Base-by-base conservation (phyloP, 35 echinoderm and acorn worm species). In the Lytechinus pictus region DNA sequence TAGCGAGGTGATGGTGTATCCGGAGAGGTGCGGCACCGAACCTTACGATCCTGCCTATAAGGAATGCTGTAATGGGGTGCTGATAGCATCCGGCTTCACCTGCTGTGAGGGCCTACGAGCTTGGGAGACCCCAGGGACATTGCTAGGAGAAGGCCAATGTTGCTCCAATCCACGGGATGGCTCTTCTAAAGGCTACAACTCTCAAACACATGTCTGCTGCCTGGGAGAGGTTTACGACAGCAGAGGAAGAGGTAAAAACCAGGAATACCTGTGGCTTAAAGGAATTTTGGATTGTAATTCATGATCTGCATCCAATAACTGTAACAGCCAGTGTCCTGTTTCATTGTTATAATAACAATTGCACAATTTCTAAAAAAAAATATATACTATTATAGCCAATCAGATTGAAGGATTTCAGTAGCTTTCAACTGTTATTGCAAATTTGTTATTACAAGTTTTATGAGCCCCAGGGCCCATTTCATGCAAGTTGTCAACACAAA, bases 121-220 rank as follows among this genome's bases (percentile, higher is more conserved):
- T 14, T 89, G 55, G 51, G 95, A 95, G 10, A 95, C 95, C 6
- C 51, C 79, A 53, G 95, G 54, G 28, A 95, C 53, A 16, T n/a
- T 4, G 6, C 86, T 95, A 14, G 95, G 95, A 21, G 86, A 52
- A 56, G 95, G 95, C 27, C 12, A 53, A 54, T 95, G 95, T 14
- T 95, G 95, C 54, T 27, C 9, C 28, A 24, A 79, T 4, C 16
- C 71, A 87, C n/a, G 86, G 28, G 55, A 56, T 57, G 95, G 95
- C 9, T 95, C 53, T 9, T 44, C 55, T 24, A 87, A 56, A 54
- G 95, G 95, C 28, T 95, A 95, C 86, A 95, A 95, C 95, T 27
- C 44, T 10, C 27, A 89, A n/a, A 86, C 33, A 10, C 79, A 95
- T 19, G 5, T 95, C 24, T 95, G 95, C 95, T 95, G 95, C 87